phyloP scores from a whole-genome alignment of 2,113 vertebrate genomes.

The Onychostoma macrolepis region DNA sequence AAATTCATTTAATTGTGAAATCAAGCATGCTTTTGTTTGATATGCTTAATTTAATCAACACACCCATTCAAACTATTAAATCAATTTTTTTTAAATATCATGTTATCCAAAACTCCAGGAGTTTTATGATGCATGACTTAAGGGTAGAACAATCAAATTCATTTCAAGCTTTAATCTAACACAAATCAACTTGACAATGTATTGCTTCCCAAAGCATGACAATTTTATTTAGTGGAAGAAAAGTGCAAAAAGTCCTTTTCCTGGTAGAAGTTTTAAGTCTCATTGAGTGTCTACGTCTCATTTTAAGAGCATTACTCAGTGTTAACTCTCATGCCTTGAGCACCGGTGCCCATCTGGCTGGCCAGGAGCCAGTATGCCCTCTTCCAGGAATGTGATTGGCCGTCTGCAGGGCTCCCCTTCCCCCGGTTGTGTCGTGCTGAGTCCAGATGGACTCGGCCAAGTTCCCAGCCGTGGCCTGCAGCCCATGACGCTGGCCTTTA shows the following conservation, averaged over 20 bases:
- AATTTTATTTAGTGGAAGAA: not conserved
- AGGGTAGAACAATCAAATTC: not conserved
- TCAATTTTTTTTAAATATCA: not conserved
- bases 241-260: not conserved
- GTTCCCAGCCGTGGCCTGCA: constrained; percentile 68
- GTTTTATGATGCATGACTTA: constrained; percentile 10
- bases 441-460: constrained; percentile 64
- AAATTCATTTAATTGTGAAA: constrained; percentile 30
- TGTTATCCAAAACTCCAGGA: not conserved
- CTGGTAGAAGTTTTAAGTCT: too few species aligned
- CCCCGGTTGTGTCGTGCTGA: constrained; percentile 29
- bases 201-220: constrained; percentile 23
- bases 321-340: constrained; percentile 39
- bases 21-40: constrained; percentile 36
- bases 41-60: constrained; percentile 39
- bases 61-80: constrained; percentile 1
- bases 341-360: constrained; percentile 48
- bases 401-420: constrained; percentile 13
- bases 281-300: not conserved
- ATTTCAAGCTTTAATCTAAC: not conserved
- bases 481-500: constrained; percentile 63
- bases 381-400: constrained; percentile 47
- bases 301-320: constrained; percentile 37
- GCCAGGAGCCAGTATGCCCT: constrained; percentile 21
- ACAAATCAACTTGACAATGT: not conserved